Evolutionary conservation across 2,797 vertebrate genomes (phyloP), one percentile per base, ranked within the genome.

Genomic region (Micrastur ruficollis): DNA sequence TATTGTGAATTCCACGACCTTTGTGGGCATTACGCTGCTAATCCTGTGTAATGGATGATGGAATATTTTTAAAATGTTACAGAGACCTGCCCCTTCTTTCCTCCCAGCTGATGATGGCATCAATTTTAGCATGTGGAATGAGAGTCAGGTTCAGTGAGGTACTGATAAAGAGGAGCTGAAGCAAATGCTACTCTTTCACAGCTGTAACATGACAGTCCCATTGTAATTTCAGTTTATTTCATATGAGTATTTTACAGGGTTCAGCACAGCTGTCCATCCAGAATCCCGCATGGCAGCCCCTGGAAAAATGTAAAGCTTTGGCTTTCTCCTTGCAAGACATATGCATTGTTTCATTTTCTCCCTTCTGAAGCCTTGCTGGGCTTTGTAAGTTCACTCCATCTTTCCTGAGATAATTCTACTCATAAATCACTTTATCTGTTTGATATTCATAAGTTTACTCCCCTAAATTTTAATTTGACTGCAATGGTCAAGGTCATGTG

Each of bases 151-250:
- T 85, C 59, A 34, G 19, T 22, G 19, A 61, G 66, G 47, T 56
- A 42, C 85, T 72, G 78, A 29, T 91, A 61, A 86, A 78, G 80
- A 78, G 63, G 42, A 62, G 8, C 38, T 55, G 82, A 90, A 71
- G 47, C 47, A 56, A 63, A 15, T 67, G 62, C 32, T 61, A 0
- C 31, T 62, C 38, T 61, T 72, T 61, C 38, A 56, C 83, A 47
- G 73, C 63, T 75, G 27, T 81, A 66, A 81, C 12, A 10, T 19
- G 61, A 32, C 74, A 89, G 79, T 83, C n/a, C 46, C 16, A 6
- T 89, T 95, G 75, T 89, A 47, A 81, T 78, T 90, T 66, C 42
- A 42, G 0, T 86, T 42, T 81, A 62, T 85, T 86, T 84, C 1
- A 3, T 76, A 0, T 19, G 71, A 73, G 50, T 36, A 19, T 75